A percentile compares a stretch with the other conserved stretches of the same genome.
Conservation (phyloP, 2,888 invertebrate genomes). For the Pimpla rufipes region DNA sequence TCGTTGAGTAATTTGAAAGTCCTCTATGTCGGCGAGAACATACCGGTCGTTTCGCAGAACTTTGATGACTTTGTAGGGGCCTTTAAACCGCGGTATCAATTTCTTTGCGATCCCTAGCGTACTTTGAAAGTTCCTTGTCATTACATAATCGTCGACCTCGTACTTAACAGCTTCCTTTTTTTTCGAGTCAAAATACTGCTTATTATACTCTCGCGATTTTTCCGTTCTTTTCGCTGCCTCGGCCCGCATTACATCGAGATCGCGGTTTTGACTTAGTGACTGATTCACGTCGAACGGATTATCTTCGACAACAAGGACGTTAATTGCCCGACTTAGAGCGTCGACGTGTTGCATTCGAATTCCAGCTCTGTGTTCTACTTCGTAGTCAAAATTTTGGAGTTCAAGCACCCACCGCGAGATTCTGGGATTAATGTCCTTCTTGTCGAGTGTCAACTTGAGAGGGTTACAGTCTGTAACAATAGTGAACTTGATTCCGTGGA, state of each 20-base stretch:
- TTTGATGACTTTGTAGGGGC: slow-evolving; percentile 66
- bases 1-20: slow-evolving; percentile 60
- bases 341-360: slow-evolving; percentile 75
- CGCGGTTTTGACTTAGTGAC: slow-evolving; percentile 47
- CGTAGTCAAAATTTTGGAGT: slow-evolving; percentile 73
- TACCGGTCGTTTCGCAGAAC: slow-evolving; percentile 69
- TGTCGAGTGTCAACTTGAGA: slow-evolving; percentile 73
- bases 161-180: slow-evolving; percentile 69
- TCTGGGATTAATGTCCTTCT: slow-evolving; percentile 76
- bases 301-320: slow-evolving; percentile 23
- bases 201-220: slow-evolving; percentile 69
- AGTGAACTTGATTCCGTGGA: slow-evolving; percentile 74
- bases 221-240: neutral
- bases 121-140: slow-evolving; percentile 65
- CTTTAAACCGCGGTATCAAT: slow-evolving; percentile 67
- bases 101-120: slow-evolving; percentile 65
- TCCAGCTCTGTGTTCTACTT: slow-evolving; percentile 70
- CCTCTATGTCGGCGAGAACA: slow-evolving; percentile 65
- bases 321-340: slow-evolving; percentile 70
- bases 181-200: slow-evolving; percentile 72
- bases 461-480: slow-evolving; percentile 78
- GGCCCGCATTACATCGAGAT: neutral
- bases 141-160: no score
- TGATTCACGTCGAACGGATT: slow-evolving; percentile 61
- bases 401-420: slow-evolving; percentile 76